Percentiles rank a stretch among this genome's conserved stretches.
Conservation (phyloP, 1,140 invertebrate genomes). For the Cydia pomonella region DNA sequence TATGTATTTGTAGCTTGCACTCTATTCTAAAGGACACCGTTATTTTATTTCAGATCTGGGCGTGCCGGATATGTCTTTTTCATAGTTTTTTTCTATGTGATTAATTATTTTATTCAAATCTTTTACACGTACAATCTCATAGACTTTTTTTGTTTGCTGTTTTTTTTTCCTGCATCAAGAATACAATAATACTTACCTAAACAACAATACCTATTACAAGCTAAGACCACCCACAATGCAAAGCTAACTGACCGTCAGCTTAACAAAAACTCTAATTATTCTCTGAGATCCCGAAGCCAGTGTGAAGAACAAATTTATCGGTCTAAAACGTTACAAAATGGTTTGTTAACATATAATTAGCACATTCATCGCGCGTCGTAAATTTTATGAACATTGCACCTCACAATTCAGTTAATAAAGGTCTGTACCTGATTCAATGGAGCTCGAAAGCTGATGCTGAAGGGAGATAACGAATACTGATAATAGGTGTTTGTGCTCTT, state of each 20-base stretch:
- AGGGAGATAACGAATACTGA: constrained; percentile 8
- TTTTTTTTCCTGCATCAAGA: neutral
- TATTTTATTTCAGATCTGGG: no score
- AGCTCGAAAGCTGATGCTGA: neutral
- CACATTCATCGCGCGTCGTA: constrained; percentile 14
- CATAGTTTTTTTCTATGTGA: neutral
- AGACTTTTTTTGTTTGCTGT: no score
- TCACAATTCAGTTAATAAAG: constrained; percentile 14
- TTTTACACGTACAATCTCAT: neutral
- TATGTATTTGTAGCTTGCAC: no score
- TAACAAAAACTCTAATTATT: constrained; percentile 8
- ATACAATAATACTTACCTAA: no score
- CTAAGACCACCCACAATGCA: neutral
- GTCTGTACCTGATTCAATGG: neutral
- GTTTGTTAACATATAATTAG: constrained; percentile 33
- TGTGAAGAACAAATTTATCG: neutral
- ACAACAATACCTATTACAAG: neutral
- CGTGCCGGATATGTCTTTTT: no score
- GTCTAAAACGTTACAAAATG: constrained; percentile 11
- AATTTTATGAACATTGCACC: constrained; percentile 8
- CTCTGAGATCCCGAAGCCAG: neutral
- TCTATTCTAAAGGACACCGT: neutral
- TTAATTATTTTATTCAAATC: neutral
- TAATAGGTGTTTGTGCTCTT: neutral
- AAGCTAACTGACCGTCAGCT: neutral